Percentiles rank a stretch among this genome's conserved stretches.
phyloP scores from a whole-genome alignment of 2,888 invertebrate genomes.

The Euzophera pinguis region DNA sequence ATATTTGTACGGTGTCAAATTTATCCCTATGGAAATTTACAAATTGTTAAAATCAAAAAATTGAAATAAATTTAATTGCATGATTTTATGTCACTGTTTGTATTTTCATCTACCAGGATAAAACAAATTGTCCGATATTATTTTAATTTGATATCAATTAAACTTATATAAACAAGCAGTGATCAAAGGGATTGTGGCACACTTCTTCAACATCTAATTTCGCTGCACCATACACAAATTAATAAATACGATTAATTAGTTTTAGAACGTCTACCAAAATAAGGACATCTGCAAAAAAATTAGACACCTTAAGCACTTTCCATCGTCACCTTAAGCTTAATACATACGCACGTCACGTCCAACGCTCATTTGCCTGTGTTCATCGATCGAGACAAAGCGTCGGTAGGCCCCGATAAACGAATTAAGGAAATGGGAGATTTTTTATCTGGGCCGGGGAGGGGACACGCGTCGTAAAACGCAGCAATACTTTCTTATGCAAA shows the following conservation, averaged over 20 bases:
- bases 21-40: too few relatives aligned
- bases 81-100: too few relatives aligned
- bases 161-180: too few relatives aligned
- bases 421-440: constrained; percentile 81
- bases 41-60: too few relatives aligned
- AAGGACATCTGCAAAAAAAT: constrained; percentile 2
- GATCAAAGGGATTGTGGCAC: too few relatives aligned
- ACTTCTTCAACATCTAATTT: too few relatives aligned
- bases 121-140: too few relatives aligned
- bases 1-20: not conserved
- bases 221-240: too few relatives aligned
- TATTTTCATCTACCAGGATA: too few relatives aligned
- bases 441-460: constrained; percentile 71
- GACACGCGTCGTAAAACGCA: constrained; percentile 77
- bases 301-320: constrained; percentile 8
- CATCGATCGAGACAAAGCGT: constrained; percentile 80
- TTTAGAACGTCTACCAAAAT: not conserved
- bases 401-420: constrained; percentile 77
- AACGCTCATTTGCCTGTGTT: constrained; percentile 73
- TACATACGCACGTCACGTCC: constrained; percentile 75
- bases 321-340: constrained; percentile 61
- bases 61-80: too few relatives aligned
- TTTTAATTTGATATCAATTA: too few relatives aligned
- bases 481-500: constrained; percentile 79
- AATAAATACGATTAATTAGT: too few relatives aligned